Evolutionary conservation across 92 coral and sea anemone species (phyloP).

Genomic region (Parazoanthus swiftii): DNA sequence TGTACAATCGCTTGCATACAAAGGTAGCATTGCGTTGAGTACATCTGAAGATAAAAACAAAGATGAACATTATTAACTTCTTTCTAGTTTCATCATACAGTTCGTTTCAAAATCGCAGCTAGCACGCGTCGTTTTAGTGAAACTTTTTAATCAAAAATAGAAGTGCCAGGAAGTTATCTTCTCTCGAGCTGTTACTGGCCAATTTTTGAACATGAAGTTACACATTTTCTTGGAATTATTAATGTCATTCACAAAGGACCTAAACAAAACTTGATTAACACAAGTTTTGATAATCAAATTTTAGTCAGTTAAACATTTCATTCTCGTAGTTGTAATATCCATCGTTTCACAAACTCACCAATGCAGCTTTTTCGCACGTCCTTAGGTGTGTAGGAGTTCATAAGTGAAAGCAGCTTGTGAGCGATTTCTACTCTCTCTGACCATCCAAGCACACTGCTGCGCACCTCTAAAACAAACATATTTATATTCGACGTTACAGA

Average conservation of each 20-base stretch:
- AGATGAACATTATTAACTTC: neutral
- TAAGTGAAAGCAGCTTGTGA: conserved; percentile 87
- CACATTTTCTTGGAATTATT: no score
- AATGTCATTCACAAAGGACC: no score
- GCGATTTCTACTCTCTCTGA: conserved; percentile 92
- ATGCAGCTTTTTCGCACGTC: conserved; percentile 84
- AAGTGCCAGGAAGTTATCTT: neutral
- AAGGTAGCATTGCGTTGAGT: conserved; percentile 74
- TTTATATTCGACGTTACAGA: neutral
- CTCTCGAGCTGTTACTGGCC: neutral
- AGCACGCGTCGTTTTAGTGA: neutral
- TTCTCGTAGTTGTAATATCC: neutral
- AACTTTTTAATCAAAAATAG: neutral
- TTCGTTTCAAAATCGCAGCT: neutral
- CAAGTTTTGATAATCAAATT: neutral
- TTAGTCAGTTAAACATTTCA: neutral
- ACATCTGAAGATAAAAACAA: conserved; percentile 65
- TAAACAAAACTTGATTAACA: neutral
- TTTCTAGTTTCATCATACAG: neutral
- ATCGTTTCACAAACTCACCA: conserved; percentile 52
- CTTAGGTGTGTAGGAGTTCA: conserved; percentile 96
- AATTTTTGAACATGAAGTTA: no score
- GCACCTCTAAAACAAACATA: conserved; percentile 65
- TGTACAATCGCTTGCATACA: conserved; percentile 83
- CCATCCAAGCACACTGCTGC: conserved; percentile 90